A percentile compares a stretch with the other conserved stretches of the same genome.
phyloP scores from a whole-genome alignment of 2,888 invertebrate species.

The Cryptus viduatorius region DNA sequence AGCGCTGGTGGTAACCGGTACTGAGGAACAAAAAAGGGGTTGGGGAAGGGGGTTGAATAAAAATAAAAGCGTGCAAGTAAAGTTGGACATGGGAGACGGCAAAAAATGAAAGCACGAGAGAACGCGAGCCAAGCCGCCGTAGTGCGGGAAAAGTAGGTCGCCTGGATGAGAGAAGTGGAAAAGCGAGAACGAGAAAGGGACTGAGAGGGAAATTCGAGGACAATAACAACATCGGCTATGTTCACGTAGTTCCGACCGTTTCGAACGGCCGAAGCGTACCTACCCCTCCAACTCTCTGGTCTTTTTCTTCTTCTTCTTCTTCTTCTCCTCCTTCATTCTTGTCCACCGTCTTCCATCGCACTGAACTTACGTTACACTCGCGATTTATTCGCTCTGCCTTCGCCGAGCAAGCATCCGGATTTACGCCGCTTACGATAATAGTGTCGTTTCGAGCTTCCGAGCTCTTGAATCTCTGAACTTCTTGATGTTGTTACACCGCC shows the following conservation, averaged over 20 bases:
- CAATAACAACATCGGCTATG: conserved; percentile 59
- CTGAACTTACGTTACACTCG: conserved; percentile 65
- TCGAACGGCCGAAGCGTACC: conserved; percentile 68
- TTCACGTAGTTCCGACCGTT: conserved; percentile 41
- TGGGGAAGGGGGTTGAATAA: conserved; percentile 18
- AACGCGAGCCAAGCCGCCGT: conserved; percentile 35
- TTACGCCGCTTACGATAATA: conserved; percentile 53
- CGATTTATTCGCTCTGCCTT: conserved; percentile 66
- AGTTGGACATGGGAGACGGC: conserved; percentile 48
- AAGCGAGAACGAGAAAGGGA: conserved; percentile 64
- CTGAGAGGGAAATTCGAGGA: conserved; percentile 61
- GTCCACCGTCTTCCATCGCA: conserved; percentile 24
- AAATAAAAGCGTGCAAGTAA: conserved; percentile 51
- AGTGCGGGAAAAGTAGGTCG: conserved; percentile 60
- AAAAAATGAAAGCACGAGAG: conserved; percentile 63
- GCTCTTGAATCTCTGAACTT: conserved; percentile 32
- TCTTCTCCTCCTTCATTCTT: conserved; percentile 45
- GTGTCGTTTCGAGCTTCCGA: conserved; percentile 37
- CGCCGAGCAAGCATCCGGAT: conserved; percentile 41
- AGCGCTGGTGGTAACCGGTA: conserved; percentile 45
- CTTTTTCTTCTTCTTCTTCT: conserved; percentile 39
- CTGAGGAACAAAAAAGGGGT: conserved; percentile 50
- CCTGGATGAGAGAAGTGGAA: conserved; percentile 45
- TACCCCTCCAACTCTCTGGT: conserved; percentile 69
- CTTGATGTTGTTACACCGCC: conserved; percentile 29